Evolutionary conservation across 2,888 invertebrate species (phyloP), one percentile per base, ranked within the genome.

Genomic region (Agrenia bidenticulata): DNA sequence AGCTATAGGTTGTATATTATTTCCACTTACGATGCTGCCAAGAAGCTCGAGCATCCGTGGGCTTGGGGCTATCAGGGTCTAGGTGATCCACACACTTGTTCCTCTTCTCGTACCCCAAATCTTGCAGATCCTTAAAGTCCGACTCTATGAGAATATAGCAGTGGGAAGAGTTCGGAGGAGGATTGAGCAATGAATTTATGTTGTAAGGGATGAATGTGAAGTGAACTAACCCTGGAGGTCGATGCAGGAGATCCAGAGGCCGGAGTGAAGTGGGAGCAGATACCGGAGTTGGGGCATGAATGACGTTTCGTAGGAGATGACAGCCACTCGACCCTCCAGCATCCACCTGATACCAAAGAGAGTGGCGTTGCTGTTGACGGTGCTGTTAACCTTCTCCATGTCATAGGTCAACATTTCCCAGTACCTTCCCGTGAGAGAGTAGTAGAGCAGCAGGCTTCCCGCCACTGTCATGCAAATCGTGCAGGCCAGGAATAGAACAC

Each of bases 371-470:
- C 67, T 71, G 27, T 63, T 64, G 1, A 86, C 84, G 45, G 85
- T 82, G 21, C 81, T 81, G 17, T 83, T 82, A 27, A 89, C 81
- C 39, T 83, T 83, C 1, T 83, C 81, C 41, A 83, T 83, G 80
- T 91, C 88, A 90, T 92, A 93, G 66, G 85, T 85, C 71, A 93
- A 89, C 78, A 90, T 88, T 81, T 93, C 93, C 92, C 93, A 93
- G 79, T 92, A 90, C 79, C 92, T 90, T 66, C 91, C 91, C 88
- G 92, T 90, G 79, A 93, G 89, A 73, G 92, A 89, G 2, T 88
- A 88, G 79, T 90, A 90, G 45, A 92, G 81, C 86, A 92, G 87
- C 37, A 88, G 88, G 57, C 91, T 90, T 32, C 89, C 89, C 77
- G 88, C 87, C 62, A 87, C 87, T 77, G 86, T 89, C 83, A 88